Base-by-base conservation (phyloP, 2,113 vertebrate genomes). In the Hemichromis elongatus region DNA sequence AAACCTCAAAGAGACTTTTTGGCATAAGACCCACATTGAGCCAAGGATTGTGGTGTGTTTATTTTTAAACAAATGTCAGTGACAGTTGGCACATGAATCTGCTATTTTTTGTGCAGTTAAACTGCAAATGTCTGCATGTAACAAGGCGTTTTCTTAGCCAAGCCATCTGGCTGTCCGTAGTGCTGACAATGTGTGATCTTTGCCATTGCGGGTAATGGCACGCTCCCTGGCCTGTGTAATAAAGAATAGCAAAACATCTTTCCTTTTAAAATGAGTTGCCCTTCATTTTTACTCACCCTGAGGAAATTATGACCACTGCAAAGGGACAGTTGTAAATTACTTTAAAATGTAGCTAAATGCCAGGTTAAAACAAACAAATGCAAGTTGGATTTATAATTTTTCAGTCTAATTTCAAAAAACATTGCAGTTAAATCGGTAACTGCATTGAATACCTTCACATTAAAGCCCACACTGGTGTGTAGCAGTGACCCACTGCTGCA, bases 151-250 rank as follows among this genome's bases (percentile, higher is more conserved):
- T 77, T 88, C 21, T 77, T 4, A 16, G 80, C 37, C 63, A 57
- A 77, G 42, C 84, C 82, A 88, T 88, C 80, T 91, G 86, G 77
- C 70, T 13, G 40, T 45, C 40, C 52, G 37, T 2, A 3, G 28
- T 80, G 78, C 81, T 91, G 85, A 56, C 30, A 33, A 11, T 83
- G 45, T 85, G 19, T 84, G 33, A 63, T 81, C 77, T 87, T 80
- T 56, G 52, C 66, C 57, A 30, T 47, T 45, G 33, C 19, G 5
- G 18, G 75, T 77, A 35, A 14, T 63, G 33, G 2, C 28, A 57
- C 13, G 11, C 83, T 83, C 40, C 59, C 45, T 82, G 42, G 24
- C 19, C 79, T 75, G 53, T n/a, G 24, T 75, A 33, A 57, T 80
- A 42, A 89, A 82, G 9, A 11, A 77, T 4, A n/a, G 53, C 45